Evolutionary conservation across 2,888 invertebrate species (phyloP).

Genomic region (Meloe dianella): DNA sequence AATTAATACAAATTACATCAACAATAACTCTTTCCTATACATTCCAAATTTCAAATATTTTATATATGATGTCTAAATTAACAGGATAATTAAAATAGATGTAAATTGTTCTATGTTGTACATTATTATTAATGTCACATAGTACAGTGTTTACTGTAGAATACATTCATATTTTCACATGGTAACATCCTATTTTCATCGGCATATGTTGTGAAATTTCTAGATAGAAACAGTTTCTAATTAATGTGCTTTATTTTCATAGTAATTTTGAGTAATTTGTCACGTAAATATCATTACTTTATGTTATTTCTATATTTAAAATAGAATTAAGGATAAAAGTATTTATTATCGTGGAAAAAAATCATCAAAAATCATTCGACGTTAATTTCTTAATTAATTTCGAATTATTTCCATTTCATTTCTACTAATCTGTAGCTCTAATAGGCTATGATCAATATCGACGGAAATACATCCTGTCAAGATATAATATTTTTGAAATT

Average conservation of each 20-base stretch:
- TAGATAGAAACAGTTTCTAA: background rate
- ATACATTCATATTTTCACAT: background rate
- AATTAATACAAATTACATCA: conserved; percentile 17
- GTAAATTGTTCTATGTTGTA: conserved; percentile 33
- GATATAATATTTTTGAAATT: background rate
- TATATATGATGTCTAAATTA: conserved; percentile 36
- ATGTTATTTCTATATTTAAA: no score
- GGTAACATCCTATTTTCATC: background rate
- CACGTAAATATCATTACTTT: no score
- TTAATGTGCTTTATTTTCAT: background rate
- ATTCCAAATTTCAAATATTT: conserved; percentile 32
- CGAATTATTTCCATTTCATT: conserved; percentile 3
- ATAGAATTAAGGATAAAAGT: no score
- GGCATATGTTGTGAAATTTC: background rate
- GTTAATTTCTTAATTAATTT: background rate
- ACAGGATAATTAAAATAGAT: conserved; percentile 35
- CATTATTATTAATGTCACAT: conserved; percentile 27
- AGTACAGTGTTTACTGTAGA: background rate
- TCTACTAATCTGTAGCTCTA: background rate
- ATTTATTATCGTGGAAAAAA: no score
- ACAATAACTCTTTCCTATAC: conserved; percentile 29
- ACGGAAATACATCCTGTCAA: background rate
- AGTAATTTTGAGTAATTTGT: no score
- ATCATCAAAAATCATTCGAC: no score
- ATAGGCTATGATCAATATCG: background rate